Evolutionary conservation across 2,888 invertebrate species (phyloP), one percentile per base, ranked within the genome.

Genomic region (Drosophila imparisetae): DNA sequence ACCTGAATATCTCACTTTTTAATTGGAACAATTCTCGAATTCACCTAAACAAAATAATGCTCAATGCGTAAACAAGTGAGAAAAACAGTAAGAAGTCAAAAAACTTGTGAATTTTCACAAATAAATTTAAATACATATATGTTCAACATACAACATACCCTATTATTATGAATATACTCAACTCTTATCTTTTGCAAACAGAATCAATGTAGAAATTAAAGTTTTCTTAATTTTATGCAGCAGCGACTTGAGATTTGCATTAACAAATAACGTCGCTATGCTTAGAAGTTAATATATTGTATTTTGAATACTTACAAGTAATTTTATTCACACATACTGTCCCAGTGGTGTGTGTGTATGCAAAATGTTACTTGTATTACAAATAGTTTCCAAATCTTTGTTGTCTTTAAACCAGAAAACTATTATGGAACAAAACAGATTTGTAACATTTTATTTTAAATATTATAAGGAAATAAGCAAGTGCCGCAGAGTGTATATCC

Each of bases 1-100:
- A 45, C 45, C 21, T 45, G 24, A 45, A 24, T 24, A 15, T 45
- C 21, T 27, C 13, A 13, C 49, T 24, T 34, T 48, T 54, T 40
- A 66, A 66, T 54, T 54, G 38, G 13, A 64, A n/a, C 4, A 55
- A 24, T 24, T 45, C 8, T 1, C 11, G 5, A 42, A 42, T 5
- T 42, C 21, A 42, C 21, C 21, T 42, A 11, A 42, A 21, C 21
- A 42, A 42, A 42, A 21, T 42, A 42, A 21, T 11, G 42, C 1
- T 5, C 4, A 5, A 13, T 34, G 5, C 5, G 11, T 42, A 42
- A 21, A 11, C 21, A 42, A 42, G 42, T 21, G 5, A 5, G 21
- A 2, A 42, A 42, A 21, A 11, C 21, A 42, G 5, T n/a, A 10
- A n/a, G 40, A 40, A 40, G 40, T 2, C n/a, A 40, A 40, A n/a